phyloP scores from a whole-genome alignment of 2,113 vertebrate genomes.

The Bettongia penicillata region DNA sequence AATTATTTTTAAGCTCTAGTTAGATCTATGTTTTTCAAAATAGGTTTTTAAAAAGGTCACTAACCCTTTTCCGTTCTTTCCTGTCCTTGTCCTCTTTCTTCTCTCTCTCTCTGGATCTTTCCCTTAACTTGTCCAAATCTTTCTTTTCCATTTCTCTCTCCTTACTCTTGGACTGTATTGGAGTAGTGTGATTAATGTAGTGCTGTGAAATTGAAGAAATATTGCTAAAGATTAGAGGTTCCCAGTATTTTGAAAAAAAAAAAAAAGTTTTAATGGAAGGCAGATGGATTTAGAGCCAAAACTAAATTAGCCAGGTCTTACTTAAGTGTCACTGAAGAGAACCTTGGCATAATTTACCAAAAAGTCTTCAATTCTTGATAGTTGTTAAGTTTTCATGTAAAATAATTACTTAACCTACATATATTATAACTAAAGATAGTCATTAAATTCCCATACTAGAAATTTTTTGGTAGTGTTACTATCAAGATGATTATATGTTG shows the following conservation, averaged over 20 bases:
- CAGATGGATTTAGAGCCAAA: constrained; percentile 63
- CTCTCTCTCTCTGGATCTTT: constrained; percentile 94
- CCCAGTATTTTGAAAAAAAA: constrained; percentile 43
- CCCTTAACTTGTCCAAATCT: constrained; percentile 93
- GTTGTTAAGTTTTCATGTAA: constrained; percentile 49
- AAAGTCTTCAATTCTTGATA: constrained; percentile 51
- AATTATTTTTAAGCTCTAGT: constrained; percentile 46
- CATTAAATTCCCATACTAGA: constrained; percentile 2
- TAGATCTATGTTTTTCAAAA: constrained; percentile 67
- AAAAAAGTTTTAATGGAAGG: constrained; percentile 62
- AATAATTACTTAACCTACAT: constrained; percentile 37
- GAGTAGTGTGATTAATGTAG: constrained; percentile 92
- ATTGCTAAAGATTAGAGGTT: constrained; percentile 84
- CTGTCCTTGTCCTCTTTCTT: constrained; percentile 94
- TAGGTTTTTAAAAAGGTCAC: constrained; percentile 80
- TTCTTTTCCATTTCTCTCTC: constrained; percentile 94
- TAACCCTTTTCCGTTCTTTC: constrained; percentile 94
- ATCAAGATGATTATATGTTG: neutral
- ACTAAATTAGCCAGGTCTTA: constrained; percentile 62
- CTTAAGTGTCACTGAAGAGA: constrained; percentile 58
- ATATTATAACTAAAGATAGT: constrained; percentile 45
- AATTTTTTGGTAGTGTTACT: constrained; percentile 12
- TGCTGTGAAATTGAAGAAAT: constrained; percentile 91
- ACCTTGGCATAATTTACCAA: constrained; percentile 54
- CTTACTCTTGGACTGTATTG: constrained; percentile 92